These are phyloP conservation scores for Drosophila longiperda DNA, from an alignment of 2,888 invertebrate genomes.

Conservation along the genomic window DNA sequence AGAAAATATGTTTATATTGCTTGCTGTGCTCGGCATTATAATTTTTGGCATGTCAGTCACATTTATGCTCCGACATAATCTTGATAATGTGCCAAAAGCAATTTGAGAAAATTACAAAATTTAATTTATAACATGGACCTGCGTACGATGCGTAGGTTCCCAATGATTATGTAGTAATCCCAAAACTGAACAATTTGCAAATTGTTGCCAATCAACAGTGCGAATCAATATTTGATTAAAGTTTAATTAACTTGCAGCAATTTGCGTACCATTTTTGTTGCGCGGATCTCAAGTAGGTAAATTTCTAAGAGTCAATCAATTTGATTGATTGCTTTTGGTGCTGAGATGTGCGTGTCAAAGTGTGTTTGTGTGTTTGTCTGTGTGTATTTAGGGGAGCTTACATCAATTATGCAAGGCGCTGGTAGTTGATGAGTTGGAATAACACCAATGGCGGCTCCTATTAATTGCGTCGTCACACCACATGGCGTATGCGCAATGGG, in stretches of 20 bases:
- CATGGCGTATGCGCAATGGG: slow-evolving; percentile 53
- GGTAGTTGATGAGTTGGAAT: slow-evolving; percentile 19
- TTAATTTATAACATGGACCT: slow-evolving; percentile 17
- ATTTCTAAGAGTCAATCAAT: slow-evolving; percentile 56
- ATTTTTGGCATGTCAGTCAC: slow-evolving; percentile 34
- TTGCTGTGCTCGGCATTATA: slow-evolving; percentile 37
- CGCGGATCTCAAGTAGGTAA: slow-evolving; percentile 13
- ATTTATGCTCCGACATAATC: slow-evolving; percentile 23
- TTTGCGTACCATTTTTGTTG: slow-evolving; percentile 18
- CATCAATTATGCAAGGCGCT: slow-evolving; percentile 61
- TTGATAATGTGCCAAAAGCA: slow-evolving; percentile 23
- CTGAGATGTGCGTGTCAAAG: neutral
- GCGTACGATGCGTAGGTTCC: neutral
- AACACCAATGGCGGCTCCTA: slow-evolving; percentile 8
- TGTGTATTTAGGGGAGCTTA: slow-evolving; percentile 2
- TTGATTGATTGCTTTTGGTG: slow-evolving; percentile 62
- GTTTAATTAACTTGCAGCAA: slow-evolving; percentile 32
- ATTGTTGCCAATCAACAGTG: slow-evolving; percentile 11
- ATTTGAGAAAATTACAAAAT: slow-evolving; percentile 7
- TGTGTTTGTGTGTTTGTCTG: neutral
- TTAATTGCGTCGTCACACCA: slow-evolving; percentile 47
- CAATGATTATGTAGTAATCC: neutral
- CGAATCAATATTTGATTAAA: slow-evolving; percentile 4
- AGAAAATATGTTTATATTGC: slow-evolving; percentile 27
- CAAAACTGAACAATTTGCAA: slow-evolving; percentile 17